These are phyloP conservation scores for Eubucco bourcierii DNA, from an alignment of 2,113 vertebrate species.

Conservation along the genomic window DNA sequence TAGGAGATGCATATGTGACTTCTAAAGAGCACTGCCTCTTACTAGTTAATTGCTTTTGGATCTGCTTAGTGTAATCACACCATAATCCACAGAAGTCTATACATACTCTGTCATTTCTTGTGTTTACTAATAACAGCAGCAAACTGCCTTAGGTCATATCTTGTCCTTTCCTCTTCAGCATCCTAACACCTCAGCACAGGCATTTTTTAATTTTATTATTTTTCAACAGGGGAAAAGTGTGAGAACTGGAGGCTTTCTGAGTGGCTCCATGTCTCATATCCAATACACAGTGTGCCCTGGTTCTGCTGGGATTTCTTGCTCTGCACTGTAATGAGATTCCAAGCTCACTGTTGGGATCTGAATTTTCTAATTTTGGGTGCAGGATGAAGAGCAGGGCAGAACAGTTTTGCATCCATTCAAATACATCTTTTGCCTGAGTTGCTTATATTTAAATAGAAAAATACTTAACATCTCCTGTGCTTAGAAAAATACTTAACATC, in stretches of 20 bases:
- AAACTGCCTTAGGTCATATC: background rate
- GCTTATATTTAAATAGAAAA: background rate
- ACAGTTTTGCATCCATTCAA: background rate
- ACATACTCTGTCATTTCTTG: conserved; percentile 1
- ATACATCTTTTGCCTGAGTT: background rate
- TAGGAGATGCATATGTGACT: conserved; percentile 17
- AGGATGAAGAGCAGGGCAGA: background rate
- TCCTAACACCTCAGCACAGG: background rate
- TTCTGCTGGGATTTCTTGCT: background rate
- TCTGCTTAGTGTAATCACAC: conserved; percentile 44
- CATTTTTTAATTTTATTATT: background rate
- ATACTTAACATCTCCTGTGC: background rate
- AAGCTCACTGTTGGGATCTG: background rate
- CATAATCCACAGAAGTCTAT: conserved; percentile 22
- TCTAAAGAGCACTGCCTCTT: conserved; percentile 21
- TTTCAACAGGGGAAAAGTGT: background rate
- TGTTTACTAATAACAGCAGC: background rate
- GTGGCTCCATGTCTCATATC: background rate
- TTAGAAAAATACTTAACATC: background rate
- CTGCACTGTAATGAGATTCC: background rate
- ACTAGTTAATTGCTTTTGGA: conserved; percentile 54
- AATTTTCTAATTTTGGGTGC: background rate
- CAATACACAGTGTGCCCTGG: background rate
- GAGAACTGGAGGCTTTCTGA: background rate
- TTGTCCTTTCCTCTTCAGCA: background rate